Conservation (phyloP, 2,888 invertebrate genomes). For the Harpagoxenus sublaevis region DNA sequence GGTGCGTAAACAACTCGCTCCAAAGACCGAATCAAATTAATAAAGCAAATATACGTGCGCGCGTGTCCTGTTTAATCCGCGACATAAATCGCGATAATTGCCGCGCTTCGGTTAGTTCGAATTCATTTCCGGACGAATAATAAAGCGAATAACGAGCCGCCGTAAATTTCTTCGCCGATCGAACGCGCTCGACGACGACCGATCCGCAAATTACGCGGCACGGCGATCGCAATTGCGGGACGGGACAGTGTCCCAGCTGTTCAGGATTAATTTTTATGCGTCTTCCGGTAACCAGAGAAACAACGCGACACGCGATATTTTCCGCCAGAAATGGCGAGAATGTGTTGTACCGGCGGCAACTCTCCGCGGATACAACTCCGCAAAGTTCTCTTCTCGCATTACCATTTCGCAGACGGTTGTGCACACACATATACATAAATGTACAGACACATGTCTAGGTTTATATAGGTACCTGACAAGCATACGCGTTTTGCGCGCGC, state of each 20-base stretch:
- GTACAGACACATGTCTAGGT: neutral
- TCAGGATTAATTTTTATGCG: slow-evolving; percentile 14
- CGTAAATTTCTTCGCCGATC: slow-evolving; percentile 13
- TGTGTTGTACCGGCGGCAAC: slow-evolving; percentile 60
- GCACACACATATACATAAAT: neutral
- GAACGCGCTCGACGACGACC: neutral
- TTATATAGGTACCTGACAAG: neutral
- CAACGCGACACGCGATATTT: slow-evolving; percentile 61
- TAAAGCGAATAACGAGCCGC: neutral
- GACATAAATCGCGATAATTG: slow-evolving; percentile 41
- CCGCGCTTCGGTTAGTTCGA: slow-evolving; percentile 10
- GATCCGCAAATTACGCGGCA: neutral
- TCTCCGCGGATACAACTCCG: slow-evolving; percentile 45
- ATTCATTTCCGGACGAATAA: slow-evolving; percentile 25
- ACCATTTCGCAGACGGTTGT: slow-evolving; percentile 62
- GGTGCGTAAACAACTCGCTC: slow-evolving; percentile 22
- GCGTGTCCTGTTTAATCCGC: slow-evolving; percentile 21
- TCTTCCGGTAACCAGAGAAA: neutral
- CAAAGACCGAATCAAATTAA: slow-evolving; percentile 24
- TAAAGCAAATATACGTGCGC: slow-evolving; percentile 24
- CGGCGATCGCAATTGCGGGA: neutral
- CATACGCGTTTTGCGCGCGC: neutral
- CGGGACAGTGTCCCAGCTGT: neutral
- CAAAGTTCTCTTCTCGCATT: slow-evolving; percentile 69
- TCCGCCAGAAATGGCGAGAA: slow-evolving; percentile 63